Conservation (phyloP, 2,888 invertebrate genomes). For the Meteorus colon region DNA sequence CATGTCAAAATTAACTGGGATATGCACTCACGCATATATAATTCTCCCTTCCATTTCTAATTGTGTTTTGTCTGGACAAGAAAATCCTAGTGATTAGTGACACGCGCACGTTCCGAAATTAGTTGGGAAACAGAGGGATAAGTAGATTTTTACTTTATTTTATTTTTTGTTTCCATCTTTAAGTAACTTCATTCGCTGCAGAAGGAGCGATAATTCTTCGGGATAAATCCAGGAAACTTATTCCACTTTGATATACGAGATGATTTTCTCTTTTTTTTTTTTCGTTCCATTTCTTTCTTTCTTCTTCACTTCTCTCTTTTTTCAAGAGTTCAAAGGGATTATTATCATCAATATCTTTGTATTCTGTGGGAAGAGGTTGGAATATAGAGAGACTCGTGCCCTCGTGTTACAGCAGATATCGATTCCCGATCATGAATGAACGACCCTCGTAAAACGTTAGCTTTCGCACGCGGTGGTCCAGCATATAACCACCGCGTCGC, state of each 20-base stretch:
- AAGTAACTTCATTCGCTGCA: constrained; percentile 19
- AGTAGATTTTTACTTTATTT: constrained; percentile 44
- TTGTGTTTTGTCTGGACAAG: constrained; percentile 53
- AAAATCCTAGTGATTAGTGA: constrained; percentile 54
- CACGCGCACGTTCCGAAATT: constrained; percentile 49
- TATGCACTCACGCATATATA: background rate
- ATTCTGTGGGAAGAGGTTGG: background rate
- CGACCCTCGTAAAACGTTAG: constrained; percentile 42
- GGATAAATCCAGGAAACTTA: constrained; percentile 22
- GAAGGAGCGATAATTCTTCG: constrained; percentile 34
- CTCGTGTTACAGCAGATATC: constrained; percentile 30
- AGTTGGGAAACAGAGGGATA: constrained; percentile 30
- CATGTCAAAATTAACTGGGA: constrained; percentile 31
- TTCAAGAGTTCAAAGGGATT: constrained; percentile 21
- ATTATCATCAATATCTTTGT: constrained; percentile 23
- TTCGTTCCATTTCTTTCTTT: background rate
- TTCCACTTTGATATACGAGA: constrained; percentile 36
- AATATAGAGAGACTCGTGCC: background rate
- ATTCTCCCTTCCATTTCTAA: constrained; percentile 41
- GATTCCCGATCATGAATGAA: constrained; percentile 50
- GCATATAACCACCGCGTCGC: constrained; percentile 42
- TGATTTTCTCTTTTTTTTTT: background rate
- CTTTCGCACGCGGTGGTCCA: constrained; percentile 45
- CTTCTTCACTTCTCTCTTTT: background rate
- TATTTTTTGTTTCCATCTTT: constrained; percentile 43